Percentiles rank a stretch among this genome's conserved stretches.
Conservation (phyloP, 2,797 vertebrate species). For the Chromobotia macracanthus region DNA sequence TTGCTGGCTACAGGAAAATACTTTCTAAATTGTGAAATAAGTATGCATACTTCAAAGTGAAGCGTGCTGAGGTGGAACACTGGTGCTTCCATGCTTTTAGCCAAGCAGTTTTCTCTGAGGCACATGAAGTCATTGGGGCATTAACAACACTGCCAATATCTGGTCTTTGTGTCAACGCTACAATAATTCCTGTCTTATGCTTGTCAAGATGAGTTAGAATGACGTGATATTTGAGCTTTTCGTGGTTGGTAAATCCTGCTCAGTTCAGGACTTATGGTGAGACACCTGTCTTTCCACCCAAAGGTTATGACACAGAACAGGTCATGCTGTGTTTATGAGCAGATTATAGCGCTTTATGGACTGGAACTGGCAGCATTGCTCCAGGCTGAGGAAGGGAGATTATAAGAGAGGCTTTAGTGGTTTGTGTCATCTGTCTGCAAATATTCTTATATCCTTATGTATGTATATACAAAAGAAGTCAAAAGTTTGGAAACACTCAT, state of each 20-base stretch:
- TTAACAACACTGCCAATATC: constrained; percentile 20
- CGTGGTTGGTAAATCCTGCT: constrained; percentile 39
- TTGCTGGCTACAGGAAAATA: background rate
- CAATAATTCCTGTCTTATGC: constrained; percentile 42
- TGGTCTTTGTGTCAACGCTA: constrained; percentile 26
- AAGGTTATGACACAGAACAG: constrained; percentile 37
- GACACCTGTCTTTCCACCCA: constrained; percentile 50
- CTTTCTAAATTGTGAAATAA: background rate
- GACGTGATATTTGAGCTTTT: constrained; percentile 30
- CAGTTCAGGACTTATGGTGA: constrained; percentile 33
- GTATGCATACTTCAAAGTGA: background rate
- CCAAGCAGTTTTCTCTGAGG: background rate
- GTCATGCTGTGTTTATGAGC: constrained; percentile 40
- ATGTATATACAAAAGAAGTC: background rate
- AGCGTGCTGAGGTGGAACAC: background rate
- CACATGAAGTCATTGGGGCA: constrained; percentile 3
- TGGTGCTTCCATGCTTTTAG: background rate
- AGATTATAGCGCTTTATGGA: constrained; percentile 42
- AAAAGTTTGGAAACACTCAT: too few species aligned
- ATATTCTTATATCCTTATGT: background rate
- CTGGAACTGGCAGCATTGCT: constrained; percentile 13
- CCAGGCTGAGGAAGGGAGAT: constrained; percentile 45
- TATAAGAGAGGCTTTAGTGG: constrained; percentile 16
- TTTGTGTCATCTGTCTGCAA: constrained; percentile 18
- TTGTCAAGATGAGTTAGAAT: constrained; percentile 38